Conservation (phyloP, 2,113 vertebrate genomes). For the Columba janthina region DNA sequence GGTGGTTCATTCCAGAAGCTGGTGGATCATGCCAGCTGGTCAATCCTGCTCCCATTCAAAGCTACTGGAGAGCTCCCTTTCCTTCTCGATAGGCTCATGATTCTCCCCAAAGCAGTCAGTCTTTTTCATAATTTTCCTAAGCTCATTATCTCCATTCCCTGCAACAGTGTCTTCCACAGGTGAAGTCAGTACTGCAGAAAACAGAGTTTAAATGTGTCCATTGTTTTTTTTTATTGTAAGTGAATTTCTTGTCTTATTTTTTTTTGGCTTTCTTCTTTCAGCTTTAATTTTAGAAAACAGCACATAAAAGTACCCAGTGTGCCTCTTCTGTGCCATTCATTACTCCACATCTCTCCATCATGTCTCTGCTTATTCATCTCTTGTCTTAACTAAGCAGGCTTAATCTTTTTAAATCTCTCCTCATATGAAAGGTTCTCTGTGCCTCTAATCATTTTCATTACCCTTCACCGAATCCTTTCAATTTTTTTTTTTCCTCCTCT, state of each 20-base stretch:
- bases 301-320: neutral
- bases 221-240: neutral
- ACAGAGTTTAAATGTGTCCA: neutral
- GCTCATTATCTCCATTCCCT: neutral
- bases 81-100: neutral
- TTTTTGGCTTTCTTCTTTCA: neutral
- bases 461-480: constrained; percentile 23
- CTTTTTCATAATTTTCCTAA: neutral
- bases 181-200: neutral
- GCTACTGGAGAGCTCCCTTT: neutral
- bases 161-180: neutral
- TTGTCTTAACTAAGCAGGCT: constrained; percentile 38
- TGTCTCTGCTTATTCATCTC: constrained; percentile 41
- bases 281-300: constrained; percentile 15
- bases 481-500: neutral
- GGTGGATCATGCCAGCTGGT: neutral
- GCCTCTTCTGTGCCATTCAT: neutral
- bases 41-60: neutral
- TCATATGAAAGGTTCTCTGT: neutral
- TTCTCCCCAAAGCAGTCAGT: neutral
- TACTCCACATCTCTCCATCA: constrained; percentile 3
- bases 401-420: constrained; percentile 46
- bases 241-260: neutral
- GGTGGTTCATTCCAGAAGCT: neutral
- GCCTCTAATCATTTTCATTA: constrained; percentile 33